Evolutionary conservation across 2,888 invertebrate species (phyloP).

Genomic region (Andricus curvator): DNA sequence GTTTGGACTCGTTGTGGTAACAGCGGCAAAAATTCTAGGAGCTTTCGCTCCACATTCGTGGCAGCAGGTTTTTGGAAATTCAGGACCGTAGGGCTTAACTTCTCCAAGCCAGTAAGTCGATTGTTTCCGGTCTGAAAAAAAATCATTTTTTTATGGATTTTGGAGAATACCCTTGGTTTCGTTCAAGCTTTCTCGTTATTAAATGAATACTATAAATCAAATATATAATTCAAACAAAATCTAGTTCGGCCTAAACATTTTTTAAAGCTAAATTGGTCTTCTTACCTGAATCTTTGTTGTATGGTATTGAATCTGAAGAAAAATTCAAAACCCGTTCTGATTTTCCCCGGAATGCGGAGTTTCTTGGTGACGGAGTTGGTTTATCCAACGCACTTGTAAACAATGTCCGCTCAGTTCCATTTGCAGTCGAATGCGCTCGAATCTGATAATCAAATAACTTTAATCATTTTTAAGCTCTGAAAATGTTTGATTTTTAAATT

Average conservation of each 20-base stretch:
- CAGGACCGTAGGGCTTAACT: constrained; percentile 30
- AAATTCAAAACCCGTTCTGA: neutral
- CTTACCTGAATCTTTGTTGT: neutral
- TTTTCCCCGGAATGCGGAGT: neutral
- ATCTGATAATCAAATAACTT: constrained; percentile 38
- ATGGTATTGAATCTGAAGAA: neutral
- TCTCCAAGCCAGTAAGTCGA: constrained; percentile 16
- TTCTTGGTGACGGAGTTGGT: neutral
- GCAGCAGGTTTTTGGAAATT: constrained; percentile 10
- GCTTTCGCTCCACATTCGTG: neutral
- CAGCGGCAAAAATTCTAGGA: neutral
- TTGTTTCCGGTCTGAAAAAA: neutral
- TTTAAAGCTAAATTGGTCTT: neutral
- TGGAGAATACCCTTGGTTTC: neutral
- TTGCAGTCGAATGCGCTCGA: constrained; percentile 36
- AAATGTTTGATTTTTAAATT: too few relatives aligned
- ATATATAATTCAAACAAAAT: too few relatives aligned
- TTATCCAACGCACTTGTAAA: neutral
- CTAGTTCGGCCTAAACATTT: too few relatives aligned
- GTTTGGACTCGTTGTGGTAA: neutral
- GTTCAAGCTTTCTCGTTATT: too few relatives aligned
- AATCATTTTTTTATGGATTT: neutral
- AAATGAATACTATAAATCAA: too few relatives aligned
- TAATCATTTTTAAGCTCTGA: too few relatives aligned
- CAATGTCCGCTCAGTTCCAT: neutral